A percentile compares a stretch with the other conserved stretches of the same genome.
Conservation (phyloP, 2,113 vertebrate species). For the Sula dactylatra region DNA sequence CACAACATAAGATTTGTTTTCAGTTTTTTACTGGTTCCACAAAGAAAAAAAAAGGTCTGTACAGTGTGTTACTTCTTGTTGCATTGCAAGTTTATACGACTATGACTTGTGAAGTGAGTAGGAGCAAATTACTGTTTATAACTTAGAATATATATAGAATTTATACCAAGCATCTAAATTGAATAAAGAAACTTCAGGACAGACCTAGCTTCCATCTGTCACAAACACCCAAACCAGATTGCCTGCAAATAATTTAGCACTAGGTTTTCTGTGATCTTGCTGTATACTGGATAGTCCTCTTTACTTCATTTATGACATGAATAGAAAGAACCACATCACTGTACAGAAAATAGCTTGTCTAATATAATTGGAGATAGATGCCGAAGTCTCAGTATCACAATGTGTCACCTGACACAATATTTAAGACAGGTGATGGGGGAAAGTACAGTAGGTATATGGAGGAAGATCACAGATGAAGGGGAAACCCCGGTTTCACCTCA, state of each 20-base stretch:
- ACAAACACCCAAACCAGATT: constrained; percentile 30
- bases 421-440: not conserved
- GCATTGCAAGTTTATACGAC: constrained; percentile 4
- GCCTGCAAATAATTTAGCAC: constrained; percentile 12
- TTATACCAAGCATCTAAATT: constrained; percentile 16
- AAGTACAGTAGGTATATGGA: not conserved
- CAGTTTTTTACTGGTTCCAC: not conserved
- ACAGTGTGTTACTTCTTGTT: not conserved
- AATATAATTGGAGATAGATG: not conserved
- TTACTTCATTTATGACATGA: not conserved
- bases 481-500: not conserved
- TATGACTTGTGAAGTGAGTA: constrained; percentile 39
- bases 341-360: not conserved
- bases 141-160: not conserved
- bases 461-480: not conserved
- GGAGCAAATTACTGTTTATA: constrained; percentile 47
- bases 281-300: not conserved
- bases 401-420: not conserved
- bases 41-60: not conserved
- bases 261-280: not conserved
- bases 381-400: not conserved
- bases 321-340: not conserved
- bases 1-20: not conserved
- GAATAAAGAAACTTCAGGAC: constrained; percentile 20
- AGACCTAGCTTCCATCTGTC: constrained; percentile 2